Evolutionary conservation across 92 coral and sea anemone genomes (phyloP).

Genomic region (Porites rus): DNA sequence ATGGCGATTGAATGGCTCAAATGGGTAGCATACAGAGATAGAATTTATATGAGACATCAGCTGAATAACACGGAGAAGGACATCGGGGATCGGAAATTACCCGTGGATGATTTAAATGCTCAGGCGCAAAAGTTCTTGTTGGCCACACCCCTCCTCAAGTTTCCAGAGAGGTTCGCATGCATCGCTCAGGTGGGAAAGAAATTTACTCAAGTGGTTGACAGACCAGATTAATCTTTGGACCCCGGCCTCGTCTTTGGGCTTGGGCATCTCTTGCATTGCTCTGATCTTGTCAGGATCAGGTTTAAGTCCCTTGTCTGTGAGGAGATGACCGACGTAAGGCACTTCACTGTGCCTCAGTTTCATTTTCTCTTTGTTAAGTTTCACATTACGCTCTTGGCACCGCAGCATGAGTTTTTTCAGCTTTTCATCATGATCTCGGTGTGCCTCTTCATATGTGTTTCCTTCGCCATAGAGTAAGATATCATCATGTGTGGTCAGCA

Average conservation of each 20-base stretch:
- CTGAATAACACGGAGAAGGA: too few species aligned
- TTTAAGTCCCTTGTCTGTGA: conserved; percentile 1
- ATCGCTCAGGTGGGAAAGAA: conserved; percentile 20
- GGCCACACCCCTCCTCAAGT: conserved; percentile 48
- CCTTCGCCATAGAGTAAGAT: conserved; percentile 34
- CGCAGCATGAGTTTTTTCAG: conserved; percentile 24
- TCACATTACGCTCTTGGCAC: conserved; percentile 21
- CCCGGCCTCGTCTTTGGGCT: conserved; percentile 9
- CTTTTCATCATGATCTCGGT: conserved; percentile 26
- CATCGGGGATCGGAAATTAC: too few species aligned
- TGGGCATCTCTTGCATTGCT: conserved; percentile 8
- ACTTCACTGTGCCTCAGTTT: not conserved
- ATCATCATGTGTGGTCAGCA: conserved; percentile 38
- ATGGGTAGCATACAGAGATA: too few species aligned
- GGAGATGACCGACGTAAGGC: not conserved
- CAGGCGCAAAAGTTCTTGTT: not conserved
- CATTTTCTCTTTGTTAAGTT: not conserved
- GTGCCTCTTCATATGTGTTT: conserved; percentile 36
- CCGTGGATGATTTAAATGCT: too few species aligned
- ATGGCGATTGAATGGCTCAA: too few species aligned
- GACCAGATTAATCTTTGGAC: conserved; percentile 25
- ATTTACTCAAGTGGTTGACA: conserved; percentile 29
- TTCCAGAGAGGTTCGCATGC: conserved; percentile 22
- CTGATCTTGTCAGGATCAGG: conserved; percentile 17
- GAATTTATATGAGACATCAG: too few species aligned